Evolutionary conservation across 2,888 invertebrate genomes (phyloP).

Genomic region (Neoaliturus tenellus): DNA sequence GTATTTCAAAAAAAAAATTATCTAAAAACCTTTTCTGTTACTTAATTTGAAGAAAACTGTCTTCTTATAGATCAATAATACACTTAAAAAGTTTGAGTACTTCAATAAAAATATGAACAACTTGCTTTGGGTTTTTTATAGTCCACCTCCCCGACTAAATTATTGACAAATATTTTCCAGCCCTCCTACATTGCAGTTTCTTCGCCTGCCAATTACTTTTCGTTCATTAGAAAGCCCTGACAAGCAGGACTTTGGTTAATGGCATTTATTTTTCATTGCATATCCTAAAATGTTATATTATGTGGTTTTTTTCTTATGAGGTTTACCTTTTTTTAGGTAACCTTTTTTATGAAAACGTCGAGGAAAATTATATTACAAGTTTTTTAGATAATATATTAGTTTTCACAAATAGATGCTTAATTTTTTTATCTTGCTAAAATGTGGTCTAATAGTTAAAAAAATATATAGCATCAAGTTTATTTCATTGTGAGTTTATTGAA

Average conservation of each 20-base stretch:
- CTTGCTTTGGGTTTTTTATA: neutral
- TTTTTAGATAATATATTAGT: too few relatives aligned
- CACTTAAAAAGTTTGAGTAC: neutral
- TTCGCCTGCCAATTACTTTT: neutral
- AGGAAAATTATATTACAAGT: too few relatives aligned
- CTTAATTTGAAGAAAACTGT: neutral
- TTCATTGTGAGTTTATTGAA: too few relatives aligned
- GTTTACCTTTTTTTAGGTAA: too few relatives aligned
- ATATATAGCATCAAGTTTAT: too few relatives aligned
- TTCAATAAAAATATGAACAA: slow-evolving; percentile 4
- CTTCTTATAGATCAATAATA: neutral
- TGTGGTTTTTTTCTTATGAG: neutral
- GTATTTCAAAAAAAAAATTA: neutral
- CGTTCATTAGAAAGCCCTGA: neutral
- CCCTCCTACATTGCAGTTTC: neutral
- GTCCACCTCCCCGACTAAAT: neutral
- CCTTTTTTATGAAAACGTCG: too few relatives aligned
- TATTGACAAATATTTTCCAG: neutral
- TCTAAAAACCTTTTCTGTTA: neutral
- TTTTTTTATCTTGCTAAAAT: too few relatives aligned
- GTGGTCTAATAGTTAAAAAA: too few relatives aligned
- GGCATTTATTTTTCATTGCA: neutral
- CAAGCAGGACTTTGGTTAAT: neutral
- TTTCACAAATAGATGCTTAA: too few relatives aligned
- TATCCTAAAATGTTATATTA: neutral